Conservation (phyloP, 30 jellyfish, hydroid and myxozoan species). For the Turritopsis rubra region DNA sequence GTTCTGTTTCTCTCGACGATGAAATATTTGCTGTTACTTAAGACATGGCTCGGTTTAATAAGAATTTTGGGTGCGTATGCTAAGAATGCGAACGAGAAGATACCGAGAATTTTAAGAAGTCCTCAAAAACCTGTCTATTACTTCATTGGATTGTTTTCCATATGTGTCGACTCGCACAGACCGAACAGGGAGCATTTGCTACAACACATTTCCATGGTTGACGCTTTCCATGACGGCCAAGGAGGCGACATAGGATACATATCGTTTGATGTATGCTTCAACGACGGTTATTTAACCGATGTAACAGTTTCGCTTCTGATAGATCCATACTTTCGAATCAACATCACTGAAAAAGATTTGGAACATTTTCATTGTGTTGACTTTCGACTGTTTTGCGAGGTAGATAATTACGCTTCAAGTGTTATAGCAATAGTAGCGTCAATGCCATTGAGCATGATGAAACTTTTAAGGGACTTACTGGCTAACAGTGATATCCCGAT, state of each 20-base stretch:
- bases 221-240: not conserved
- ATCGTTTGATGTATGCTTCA: not conserved
- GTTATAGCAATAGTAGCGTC: not conserved
- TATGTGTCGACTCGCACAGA: not conserved
- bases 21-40: not conserved
- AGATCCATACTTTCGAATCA: not conserved
- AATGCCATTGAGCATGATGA: not conserved
- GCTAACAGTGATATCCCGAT: not conserved
- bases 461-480: not conserved
- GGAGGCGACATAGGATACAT: not conserved
- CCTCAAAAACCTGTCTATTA: not conserved
- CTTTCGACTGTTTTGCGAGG: not conserved
- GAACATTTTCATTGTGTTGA: not conserved
- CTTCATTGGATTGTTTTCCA: not conserved
- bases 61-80: not conserved
- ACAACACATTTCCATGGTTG: not conserved
- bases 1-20: not conserved
- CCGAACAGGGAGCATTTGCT: not conserved
- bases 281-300: not conserved
- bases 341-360: not conserved
- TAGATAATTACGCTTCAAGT: not conserved
- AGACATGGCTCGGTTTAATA: not conserved
- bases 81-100: not conserved
- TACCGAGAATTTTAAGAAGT: not conserved
- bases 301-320: not conserved